Conservation (phyloP, 1,140 invertebrate genomes). For the Chironomus tepperi region DNA sequence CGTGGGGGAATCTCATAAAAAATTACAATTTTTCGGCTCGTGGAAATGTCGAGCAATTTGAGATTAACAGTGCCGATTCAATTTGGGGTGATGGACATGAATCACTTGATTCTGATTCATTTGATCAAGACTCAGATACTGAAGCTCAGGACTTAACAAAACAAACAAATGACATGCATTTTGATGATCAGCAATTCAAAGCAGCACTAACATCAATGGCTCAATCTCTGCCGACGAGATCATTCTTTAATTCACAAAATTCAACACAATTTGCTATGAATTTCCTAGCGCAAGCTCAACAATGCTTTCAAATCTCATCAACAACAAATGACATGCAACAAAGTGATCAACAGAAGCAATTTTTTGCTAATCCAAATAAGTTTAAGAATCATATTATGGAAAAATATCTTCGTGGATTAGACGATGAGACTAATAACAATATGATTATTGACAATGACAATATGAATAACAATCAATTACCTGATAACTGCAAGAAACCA, state of each 20-base stretch:
- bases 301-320: conserved; percentile 18
- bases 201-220: not conserved
- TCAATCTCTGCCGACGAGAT: not conserved
- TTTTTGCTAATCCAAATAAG: conserved; percentile 34
- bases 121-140: not conserved
- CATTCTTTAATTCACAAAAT: not conserved
- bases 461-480: conserved; percentile 32
- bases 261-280: conserved; percentile 9
- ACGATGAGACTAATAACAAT: conserved; percentile 18
- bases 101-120: conserved; percentile 28
- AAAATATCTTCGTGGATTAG: conserved; percentile 42
- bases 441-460: conserved; percentile 37
- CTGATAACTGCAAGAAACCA: conserved; percentile 28
- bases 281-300: conserved; percentile 7
- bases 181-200: conserved; percentile 15
- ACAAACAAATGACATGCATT: not conserved
- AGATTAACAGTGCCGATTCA: conserved; percentile 61
- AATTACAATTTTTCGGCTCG: conserved; percentile 60
- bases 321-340: conserved; percentile 2
- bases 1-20: conserved; percentile 61
- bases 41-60: conserved; percentile 64
- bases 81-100: conserved; percentile 56
- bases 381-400: conserved; percentile 50
- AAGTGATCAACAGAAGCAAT: not conserved
- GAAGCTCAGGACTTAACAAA: not conserved